Conservation (phyloP, 2,797 vertebrate species). For the Crocidura indochinensis region DNA sequence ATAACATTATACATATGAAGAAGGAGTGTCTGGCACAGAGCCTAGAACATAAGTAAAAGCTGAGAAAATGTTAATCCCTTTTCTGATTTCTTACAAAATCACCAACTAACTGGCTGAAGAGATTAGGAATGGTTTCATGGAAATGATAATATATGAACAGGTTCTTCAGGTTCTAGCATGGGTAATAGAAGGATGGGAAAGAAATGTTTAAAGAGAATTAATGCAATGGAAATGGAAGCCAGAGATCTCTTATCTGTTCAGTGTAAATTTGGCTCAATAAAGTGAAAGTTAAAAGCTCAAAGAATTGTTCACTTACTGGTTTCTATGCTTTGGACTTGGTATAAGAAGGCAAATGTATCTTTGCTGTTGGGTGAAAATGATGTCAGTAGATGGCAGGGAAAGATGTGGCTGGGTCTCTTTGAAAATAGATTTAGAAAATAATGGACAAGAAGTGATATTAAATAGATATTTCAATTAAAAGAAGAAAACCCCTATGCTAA, state of each 20-base stretch:
- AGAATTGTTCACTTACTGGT: neutral
- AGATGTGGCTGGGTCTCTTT: neutral
- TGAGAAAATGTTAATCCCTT: slow-evolving; percentile 28
- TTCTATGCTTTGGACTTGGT: neutral
- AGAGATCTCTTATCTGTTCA: neutral
- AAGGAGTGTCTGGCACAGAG: neutral
- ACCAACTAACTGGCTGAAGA: neutral
- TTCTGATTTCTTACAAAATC: slow-evolving; percentile 56
- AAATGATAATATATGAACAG: slow-evolving; percentile 48
- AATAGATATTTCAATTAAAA: slow-evolving; percentile 45
- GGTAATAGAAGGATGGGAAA: neutral
- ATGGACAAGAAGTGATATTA: neutral
- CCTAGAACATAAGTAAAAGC: slow-evolving; percentile 43
- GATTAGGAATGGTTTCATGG: slow-evolving; percentile 54
- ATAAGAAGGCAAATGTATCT: neutral
- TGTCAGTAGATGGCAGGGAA: neutral
- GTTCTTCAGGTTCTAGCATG: slow-evolving; percentile 48
- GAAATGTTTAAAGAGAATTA: neutral
- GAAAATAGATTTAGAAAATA: slow-evolving; percentile 16
- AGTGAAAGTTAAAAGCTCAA: neutral
- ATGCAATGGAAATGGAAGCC: neutral
- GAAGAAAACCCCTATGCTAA: slow-evolving; percentile 6
- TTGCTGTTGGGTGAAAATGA: neutral
- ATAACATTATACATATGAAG: neutral
- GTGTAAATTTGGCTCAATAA: neutral